phyloP scores from a whole-genome alignment of 1,140 invertebrate species.

The Eriocheir sinensis region DNA sequence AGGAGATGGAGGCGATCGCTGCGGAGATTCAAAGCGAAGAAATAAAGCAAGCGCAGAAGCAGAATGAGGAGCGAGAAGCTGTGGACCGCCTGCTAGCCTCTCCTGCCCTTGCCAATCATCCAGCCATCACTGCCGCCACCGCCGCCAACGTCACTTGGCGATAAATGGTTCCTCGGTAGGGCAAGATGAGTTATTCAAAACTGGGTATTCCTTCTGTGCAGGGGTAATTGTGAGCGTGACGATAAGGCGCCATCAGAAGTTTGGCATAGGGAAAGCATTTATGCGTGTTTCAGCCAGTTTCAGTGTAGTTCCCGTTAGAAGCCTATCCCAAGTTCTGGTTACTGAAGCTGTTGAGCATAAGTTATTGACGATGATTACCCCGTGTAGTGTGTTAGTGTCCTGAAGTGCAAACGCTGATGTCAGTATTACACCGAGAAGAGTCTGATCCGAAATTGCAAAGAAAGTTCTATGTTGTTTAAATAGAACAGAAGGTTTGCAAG shows the following conservation, averaged over 20 bases:
- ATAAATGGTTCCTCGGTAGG: slow-evolving; percentile 24
- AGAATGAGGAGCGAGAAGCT: slow-evolving; percentile 64
- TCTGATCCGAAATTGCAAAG: not conserved
- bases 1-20: slow-evolving; percentile 74
- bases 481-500: not conserved
- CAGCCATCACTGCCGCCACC: slow-evolving; percentile 73
- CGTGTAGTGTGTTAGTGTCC: not conserved
- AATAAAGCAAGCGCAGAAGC: slow-evolving; percentile 55
- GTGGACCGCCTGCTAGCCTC: slow-evolving; percentile 66
- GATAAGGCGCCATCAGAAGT: not conserved
- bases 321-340: not conserved
- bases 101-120: slow-evolving; percentile 71
- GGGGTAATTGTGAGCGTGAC: not conserved
- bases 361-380: slow-evolving; percentile 1
- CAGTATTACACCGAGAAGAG: not conserved
- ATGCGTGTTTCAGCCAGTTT: slow-evolving; percentile 1
- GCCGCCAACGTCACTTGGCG: slow-evolving; percentile 65
- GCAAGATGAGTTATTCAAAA: not conserved
- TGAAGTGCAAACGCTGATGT: not conserved
- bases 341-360: slow-evolving; percentile 13
- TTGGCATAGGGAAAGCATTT: not conserved
- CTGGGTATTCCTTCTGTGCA: not conserved
- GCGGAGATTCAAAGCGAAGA: slow-evolving; percentile 65
- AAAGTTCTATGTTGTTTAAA: not conserved
- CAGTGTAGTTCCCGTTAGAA: not conserved